Percentiles rank a stretch among this genome's conserved stretches.
Conservation (phyloP, 2,888 invertebrate species). For the Emmelina monodactyla region DNA sequence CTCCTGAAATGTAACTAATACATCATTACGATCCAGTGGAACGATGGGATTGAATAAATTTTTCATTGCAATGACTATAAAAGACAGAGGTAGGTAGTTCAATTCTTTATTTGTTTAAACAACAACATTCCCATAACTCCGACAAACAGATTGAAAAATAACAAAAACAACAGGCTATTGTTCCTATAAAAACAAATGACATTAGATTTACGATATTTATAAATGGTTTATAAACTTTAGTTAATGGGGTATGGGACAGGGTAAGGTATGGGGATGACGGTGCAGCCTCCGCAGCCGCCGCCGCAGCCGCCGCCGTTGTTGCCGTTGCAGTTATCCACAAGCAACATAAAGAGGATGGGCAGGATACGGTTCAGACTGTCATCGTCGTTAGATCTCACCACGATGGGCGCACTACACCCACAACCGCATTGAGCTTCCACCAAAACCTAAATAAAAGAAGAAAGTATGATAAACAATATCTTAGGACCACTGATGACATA, state of each 20-base stretch:
- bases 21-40: too few species aligned
- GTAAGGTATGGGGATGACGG: slow-evolving; percentile 27
- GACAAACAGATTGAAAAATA: too few species aligned
- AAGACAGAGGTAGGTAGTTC: too few species aligned
- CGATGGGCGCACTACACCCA: slow-evolving; percentile 26
- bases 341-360: slow-evolving; percentile 30
- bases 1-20: too few species aligned
- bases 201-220: too few species aligned
- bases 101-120: too few species aligned
- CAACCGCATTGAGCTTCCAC: slow-evolving; percentile 25
- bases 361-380: slow-evolving; percentile 23
- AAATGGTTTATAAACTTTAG: too few species aligned
- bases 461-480: not conserved
- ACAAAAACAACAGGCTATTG: too few species aligned
- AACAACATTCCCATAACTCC: too few species aligned
- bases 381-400: slow-evolving; percentile 25
- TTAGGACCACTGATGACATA: not conserved
- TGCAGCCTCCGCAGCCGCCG: slow-evolving; percentile 18
- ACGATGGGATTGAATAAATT: too few species aligned
- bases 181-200: too few species aligned
- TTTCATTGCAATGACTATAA: too few species aligned
- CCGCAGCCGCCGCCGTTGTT: slow-evolving; percentile 19
- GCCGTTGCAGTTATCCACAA: slow-evolving; percentile 20
- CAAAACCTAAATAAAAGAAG: slow-evolving; percentile 19
- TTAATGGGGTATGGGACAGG: slow-evolving; percentile 25